Evolutionary conservation across 2,888 invertebrate species (phyloP), one percentile per base, ranked within the genome.

Genomic region (Cryptophagus acutangulus): DNA sequence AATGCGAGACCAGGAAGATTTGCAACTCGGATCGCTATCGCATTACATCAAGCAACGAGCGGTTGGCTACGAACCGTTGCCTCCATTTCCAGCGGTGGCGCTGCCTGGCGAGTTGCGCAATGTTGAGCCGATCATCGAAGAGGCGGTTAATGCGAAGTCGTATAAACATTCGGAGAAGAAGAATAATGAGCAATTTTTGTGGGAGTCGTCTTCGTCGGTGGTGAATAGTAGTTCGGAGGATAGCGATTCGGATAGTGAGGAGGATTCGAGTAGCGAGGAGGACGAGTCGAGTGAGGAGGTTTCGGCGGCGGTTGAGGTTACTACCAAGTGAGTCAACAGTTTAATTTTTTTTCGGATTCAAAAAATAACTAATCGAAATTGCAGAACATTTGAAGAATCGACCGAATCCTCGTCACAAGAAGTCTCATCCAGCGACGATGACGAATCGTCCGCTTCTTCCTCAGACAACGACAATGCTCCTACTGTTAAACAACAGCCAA

Each of bases 11-110:
- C 78, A 87, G 25, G 87, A 88, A 65, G 83, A 87, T 57, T 93
- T 84, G 69, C 95, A 96, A 55, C 73, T 99, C 59, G 96, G 97
- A 2, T 91, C 95, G 0, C 72, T 99, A 38, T 96, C 97, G 0
- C 96, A 96, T 72, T 91, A 92, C 66, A 77, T 97, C 43, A 94
- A 95, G 58, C 74, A 79, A 57, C 77, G 84, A 41, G 90, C 94
- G 1, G 76, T 73, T 24, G 95, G 93, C 2, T 99, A 99, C 73
- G 83, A 88, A 48, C 81, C 92, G 42, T 74, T 99, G 52, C 94
- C 96, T 0, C 67, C 76, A 1, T 88, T 91, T 66, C 95, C 97
- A 0, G 76, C 77, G 35, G 72, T 73, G 3, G 78, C 87, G 0
- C 84, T 87, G 0, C 87, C 87, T 62, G 74, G 87, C 0, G 71